phyloP scores from a whole-genome alignment of 2,113 vertebrate genomes.

The Cichladusa arquata region DNA sequence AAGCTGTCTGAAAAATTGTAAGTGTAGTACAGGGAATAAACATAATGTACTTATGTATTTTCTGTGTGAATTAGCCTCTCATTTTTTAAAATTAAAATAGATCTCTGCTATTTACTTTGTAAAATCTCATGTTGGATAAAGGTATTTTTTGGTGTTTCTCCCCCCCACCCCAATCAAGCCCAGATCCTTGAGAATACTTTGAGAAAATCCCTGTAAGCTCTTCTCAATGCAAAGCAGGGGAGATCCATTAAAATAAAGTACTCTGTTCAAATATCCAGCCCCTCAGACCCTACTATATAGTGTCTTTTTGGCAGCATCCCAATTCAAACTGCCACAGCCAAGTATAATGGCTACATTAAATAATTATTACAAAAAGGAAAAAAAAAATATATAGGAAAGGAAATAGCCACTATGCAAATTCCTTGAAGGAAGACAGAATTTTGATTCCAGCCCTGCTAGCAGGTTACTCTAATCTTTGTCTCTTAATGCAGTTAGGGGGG shows the following conservation, averaged over 20 bases:
- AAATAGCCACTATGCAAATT: background rate
- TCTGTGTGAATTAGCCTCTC: background rate
- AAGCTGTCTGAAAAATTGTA: background rate
- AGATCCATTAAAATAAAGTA: slow-evolving; percentile 13
- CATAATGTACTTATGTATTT: background rate
- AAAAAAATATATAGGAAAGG: background rate
- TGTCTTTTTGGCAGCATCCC: background rate
- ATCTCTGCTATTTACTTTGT: background rate
- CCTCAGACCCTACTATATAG: background rate
- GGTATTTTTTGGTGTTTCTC: background rate
- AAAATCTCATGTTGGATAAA: background rate
- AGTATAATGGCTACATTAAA: slow-evolving; percentile 26
- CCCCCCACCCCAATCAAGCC: background rate
- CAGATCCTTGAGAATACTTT: background rate
- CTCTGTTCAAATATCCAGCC: background rate
- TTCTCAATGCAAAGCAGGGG: background rate
- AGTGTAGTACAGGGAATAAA: background rate
- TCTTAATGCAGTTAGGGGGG: background rate
- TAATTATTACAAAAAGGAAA: background rate
- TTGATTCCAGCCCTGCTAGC: background rate
- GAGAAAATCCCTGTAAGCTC: background rate
- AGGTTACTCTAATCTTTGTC: background rate
- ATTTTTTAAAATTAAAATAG: background rate
- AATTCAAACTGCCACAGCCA: background rate
- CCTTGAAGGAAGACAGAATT: background rate